Evolutionary conservation across 2,113 vertebrate species (phyloP), one percentile per base, ranked within the genome.

Genomic region (Caloenas nicobarica): DNA sequence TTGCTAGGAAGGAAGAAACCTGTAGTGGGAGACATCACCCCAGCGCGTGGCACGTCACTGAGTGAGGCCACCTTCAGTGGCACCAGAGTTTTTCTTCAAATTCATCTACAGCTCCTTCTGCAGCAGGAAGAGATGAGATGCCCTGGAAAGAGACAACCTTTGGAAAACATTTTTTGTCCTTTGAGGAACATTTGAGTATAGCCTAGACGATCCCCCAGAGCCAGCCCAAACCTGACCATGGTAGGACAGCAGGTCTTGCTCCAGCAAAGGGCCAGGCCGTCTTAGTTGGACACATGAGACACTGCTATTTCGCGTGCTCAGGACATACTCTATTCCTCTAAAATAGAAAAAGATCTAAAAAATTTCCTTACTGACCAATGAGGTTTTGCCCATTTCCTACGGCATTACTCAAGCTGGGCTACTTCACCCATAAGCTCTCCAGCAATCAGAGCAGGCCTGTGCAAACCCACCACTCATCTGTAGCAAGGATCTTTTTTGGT

Each of bases 201-300:
- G 56, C 23, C 46, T 4, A 46, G 22, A 58, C 7, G 11, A 31
- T 4, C 17, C 19, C 46, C 19, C 51, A 42, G 64, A 74, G 46
- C 11, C 54, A 69, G 38, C 26, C 24, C 26, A 56, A 36, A 68
- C 17, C 53, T 70, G 58, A 23, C 42, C 8, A 6, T 1, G 17
- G 40, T 1, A 72, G 42, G 24, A 65, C 0, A 0, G 50, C 0
- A 3, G 7, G 13, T 10, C 24, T 86, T 0, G 0, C 46, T 34
- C 66, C n/a, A 77, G 51, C 53, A 53, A 25, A 61, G 10, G 62
- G 48, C 6, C 24, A 61, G 33, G 33, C 17, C 24, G 15, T 36
- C 60, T 62, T 31, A 74, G 16, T 24, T 48, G 33, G 60, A 46
- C 12, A 25, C 25, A 40, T 0, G 2, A 28, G 13, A n/a, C 7